These are phyloP conservation scores for Phodopus roborovskii DNA, from an alignment of 2,113 vertebrate species.

Conservation along the genomic window DNA sequence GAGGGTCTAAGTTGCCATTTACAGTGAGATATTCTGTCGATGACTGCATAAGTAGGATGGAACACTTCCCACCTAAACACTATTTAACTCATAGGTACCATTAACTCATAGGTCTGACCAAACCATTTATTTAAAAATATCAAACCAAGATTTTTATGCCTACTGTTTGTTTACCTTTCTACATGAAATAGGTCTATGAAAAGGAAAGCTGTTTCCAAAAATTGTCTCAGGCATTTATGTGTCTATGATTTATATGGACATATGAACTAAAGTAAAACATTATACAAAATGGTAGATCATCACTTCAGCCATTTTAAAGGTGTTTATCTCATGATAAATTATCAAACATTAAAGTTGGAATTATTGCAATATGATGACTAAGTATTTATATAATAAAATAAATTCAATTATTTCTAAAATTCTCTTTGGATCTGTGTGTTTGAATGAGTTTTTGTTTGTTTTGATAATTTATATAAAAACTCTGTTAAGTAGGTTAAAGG, in stretches of 20 bases:
- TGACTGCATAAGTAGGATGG: background rate
- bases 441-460: background rate
- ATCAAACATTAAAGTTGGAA: slow-evolving; percentile 23
- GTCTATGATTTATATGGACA: background rate
- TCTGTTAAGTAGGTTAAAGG: background rate
- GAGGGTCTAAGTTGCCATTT: background rate
- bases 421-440: background rate
- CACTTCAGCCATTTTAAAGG: background rate
- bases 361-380: background rate
- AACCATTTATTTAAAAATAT: background rate
- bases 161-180: background rate
- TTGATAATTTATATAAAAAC: background rate
- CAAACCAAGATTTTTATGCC: background rate
- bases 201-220: background rate
- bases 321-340: background rate
- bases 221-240: background rate
- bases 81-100: background rate
- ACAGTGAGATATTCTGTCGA: background rate
- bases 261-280: background rate
- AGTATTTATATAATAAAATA: slow-evolving; percentile 44
- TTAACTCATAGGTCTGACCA: background rate
- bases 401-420: slow-evolving; percentile 29
- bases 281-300: background rate
- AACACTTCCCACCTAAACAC: background rate
- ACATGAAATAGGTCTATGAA: background rate